A percentile compares a stretch with the other conserved stretches of the same genome.
phyloP scores from a whole-genome alignment of 2,113 vertebrate genomes.

The Pachycephala philippinensis region DNA sequence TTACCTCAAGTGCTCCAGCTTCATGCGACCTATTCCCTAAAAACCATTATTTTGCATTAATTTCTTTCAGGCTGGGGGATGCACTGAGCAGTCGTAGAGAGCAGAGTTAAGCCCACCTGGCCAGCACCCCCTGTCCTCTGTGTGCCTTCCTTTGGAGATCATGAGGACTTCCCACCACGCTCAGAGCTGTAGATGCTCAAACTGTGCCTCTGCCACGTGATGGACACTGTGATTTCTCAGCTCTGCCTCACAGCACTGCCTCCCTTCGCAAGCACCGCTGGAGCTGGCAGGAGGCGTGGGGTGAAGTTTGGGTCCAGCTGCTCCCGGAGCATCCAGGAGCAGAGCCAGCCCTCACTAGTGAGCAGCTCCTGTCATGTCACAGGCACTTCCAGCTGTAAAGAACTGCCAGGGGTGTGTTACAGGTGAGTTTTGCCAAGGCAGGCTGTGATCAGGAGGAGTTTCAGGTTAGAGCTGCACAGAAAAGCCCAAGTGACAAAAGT shows the following conservation, averaged over 20 bases:
- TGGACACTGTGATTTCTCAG: neutral
- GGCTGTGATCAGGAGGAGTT: neutral
- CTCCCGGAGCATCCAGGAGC: neutral
- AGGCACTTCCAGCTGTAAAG: neutral
- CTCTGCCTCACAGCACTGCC: neutral
- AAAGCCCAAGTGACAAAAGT: neutral
- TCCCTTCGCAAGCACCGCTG: neutral
- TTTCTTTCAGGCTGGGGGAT: neutral
- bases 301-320: neutral
- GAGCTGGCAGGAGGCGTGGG: neutral
- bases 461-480: neutral
- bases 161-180: neutral
- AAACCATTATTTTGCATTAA: neutral
- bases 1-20: neutral
- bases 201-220: neutral
- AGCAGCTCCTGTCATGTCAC: neutral
- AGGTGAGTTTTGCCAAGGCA: neutral
- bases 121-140: neutral
- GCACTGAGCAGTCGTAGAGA: rapidly evolving
- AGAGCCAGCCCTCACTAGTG: rapidly evolving
- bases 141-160: neutral
- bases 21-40: neutral
- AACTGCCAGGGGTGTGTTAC: neutral
- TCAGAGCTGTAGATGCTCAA: neutral
- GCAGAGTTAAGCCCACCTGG: neutral